Evolutionary conservation across 37 sponge, comb jelly and placozoan species (phyloP).

Genomic region (Crambe crambe): DNA sequence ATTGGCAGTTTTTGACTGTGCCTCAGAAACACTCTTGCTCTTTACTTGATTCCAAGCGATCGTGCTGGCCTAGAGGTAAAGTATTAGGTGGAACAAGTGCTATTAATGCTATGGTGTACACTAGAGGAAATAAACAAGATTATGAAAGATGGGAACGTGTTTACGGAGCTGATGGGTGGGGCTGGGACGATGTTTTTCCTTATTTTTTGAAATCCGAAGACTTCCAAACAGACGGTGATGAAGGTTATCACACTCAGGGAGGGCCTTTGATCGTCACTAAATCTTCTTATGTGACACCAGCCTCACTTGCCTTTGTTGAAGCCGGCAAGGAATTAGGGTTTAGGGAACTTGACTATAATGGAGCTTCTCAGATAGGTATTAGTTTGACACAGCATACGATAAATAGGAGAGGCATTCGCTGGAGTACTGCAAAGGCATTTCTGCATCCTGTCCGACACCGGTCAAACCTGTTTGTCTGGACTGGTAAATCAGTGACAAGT

Average conservation of each 20-base stretch:
- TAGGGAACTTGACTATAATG: constrained; percentile 69
- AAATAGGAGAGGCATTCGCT: constrained; percentile 58
- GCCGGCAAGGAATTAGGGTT: constrained; percentile 74
- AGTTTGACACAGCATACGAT: constrained; percentile 53
- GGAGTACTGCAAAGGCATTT: constrained; percentile 67
- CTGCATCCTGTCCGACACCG: constrained; percentile 63
- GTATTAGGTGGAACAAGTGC: constrained; percentile 84
- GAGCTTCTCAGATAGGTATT: constrained; percentile 66
- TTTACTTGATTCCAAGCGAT: background rate
- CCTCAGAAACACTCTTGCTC: constrained; percentile 64
- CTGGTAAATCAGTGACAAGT: background rate
- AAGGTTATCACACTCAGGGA: constrained; percentile 45
- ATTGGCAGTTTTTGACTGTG: constrained; percentile 70
- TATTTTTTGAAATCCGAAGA: constrained; percentile 85
- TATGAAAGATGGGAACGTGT: constrained; percentile 77
- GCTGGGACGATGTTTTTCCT: constrained; percentile 77
- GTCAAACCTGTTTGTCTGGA: constrained; percentile 51
- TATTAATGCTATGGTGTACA: constrained; percentile 81
- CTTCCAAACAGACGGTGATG: constrained; percentile 41
- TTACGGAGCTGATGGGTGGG: constrained; percentile 83
- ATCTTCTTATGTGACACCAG: constrained; percentile 30
- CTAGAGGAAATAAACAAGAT: constrained; percentile 74
- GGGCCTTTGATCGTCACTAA: constrained; percentile 72
- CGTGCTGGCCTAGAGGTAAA: constrained; percentile 77
- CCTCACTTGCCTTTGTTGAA: constrained; percentile 50